Percentiles rank a stretch among this genome's conserved stretches.
Conservation (phyloP, 2,888 invertebrate genomes). For the Venustoraphidia nigricollis region DNA sequence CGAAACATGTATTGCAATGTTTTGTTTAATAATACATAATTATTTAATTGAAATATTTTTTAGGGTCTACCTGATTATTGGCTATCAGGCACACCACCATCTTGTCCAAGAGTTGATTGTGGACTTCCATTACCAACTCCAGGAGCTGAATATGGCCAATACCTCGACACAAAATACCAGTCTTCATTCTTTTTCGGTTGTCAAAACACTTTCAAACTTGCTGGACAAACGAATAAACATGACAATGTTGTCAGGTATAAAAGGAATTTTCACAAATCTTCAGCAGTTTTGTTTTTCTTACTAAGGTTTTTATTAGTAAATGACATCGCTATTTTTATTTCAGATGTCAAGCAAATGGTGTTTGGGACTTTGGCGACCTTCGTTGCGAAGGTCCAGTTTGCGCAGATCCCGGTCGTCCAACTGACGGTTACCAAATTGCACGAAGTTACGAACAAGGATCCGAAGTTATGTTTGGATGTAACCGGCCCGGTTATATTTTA, state of each 20-base stretch:
- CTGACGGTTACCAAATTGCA: constrained; percentile 77
- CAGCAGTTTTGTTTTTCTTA: too few relatives aligned
- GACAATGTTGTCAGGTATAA: constrained; percentile 65
- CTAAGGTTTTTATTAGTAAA: not conserved
- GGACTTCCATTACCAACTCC: constrained; percentile 83
- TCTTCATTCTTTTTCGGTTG: constrained; percentile 93
- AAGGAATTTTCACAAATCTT: not conserved
- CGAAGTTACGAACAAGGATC: constrained; percentile 79
- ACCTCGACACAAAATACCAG: constrained; percentile 75
- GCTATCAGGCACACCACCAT: constrained; percentile 73
- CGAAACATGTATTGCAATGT: not conserved
- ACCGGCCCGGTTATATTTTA: constrained; percentile 80
- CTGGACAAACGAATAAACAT: constrained; percentile 80
- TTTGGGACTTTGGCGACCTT: constrained; percentile 95
- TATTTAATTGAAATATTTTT: constrained; percentile 5
- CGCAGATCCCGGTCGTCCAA: constrained; percentile 87
- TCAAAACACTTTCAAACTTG: constrained; percentile 86
- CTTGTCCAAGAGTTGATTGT: constrained; percentile 80
- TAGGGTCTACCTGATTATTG: constrained; percentile 78
- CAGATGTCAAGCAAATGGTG: constrained; percentile 77
- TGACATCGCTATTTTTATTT: constrained; percentile 9
- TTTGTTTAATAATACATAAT: not conserved
- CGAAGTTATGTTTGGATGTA: constrained; percentile 80
- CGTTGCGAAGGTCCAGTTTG: constrained; percentile 94
- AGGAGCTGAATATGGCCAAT: constrained; percentile 85